Base-by-base conservation (phyloP, 1,140 invertebrate genomes). In the Drusus annulatus region DNA sequence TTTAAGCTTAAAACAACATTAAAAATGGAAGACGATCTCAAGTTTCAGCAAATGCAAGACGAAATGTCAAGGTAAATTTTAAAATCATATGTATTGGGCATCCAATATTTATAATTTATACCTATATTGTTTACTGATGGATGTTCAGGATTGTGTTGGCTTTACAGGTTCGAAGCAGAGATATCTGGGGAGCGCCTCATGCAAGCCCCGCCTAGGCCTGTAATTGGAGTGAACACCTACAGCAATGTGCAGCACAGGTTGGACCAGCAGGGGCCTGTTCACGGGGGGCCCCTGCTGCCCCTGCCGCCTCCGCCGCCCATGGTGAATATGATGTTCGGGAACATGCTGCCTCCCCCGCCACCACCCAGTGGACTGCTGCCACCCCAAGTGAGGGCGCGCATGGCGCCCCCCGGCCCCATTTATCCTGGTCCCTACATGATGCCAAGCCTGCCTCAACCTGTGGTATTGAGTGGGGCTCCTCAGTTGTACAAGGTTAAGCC, bases 121-220 rank as follows among this genome's bases (percentile, higher is more conserved):
- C n/a, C n/a, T n/a, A 31, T 45, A n/a, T 25, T 36, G 80, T 62
- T 52, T 6, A 73, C 62, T 75, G 45, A 78, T 68, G 65, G 65
- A 51, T 54, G 76, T 69, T 79, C 77, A 71, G 77, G 77, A 23
- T 82, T 73, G 54, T 56, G 7, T 80, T 60, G 56, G 45, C 23
- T 36, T 81, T 80, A 54, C 58, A 95, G 94, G 83, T 97, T 97
- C 87, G 95, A 96, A 86, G 95, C 95, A n/a, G 95, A 96, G 89
- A 96, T 96, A 80, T 94, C 94, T 6, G 92, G 92, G 71, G 88
- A 88, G 68, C 85, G 87, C n/a, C 69, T 91, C 78, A 87, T 91
- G 51, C 88, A 91, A 23, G 88, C 89, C 23, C 88, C 91, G 68
- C 89, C 91, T 5, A 89, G 92, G 19, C 91, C 92, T 15, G 92